phyloP scores from a whole-genome alignment of 37 sponge, comb jelly and placozoan species.

The Amphimedon queenslandica region DNA sequence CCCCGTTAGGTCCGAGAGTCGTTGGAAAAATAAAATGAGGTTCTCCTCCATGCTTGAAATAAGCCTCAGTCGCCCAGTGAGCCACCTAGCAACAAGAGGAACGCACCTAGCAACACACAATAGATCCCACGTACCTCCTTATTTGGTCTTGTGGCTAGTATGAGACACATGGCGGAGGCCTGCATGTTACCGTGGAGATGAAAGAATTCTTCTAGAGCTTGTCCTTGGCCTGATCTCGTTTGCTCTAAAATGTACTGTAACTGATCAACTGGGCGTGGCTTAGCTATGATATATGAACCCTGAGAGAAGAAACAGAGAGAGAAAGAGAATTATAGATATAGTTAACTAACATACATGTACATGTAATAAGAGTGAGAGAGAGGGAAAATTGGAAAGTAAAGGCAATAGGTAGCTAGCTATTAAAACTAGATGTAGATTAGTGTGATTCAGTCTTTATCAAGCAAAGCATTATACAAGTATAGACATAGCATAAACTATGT shows the following conservation, averaged over 20 bases:
- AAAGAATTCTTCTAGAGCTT: conserved; percentile 77
- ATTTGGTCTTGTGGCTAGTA: conserved; percentile 70
- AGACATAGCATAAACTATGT: no score
- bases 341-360: neutral
- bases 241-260: conserved; percentile 63
- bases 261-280: conserved; percentile 90
- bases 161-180: conserved; percentile 89
- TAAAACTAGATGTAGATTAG: no score
- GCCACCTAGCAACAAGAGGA: conserved; percentile 37
- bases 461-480: no score
- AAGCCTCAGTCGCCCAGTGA: conserved; percentile 70
- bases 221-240: conserved; percentile 33
- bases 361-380: neutral
- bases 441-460: no score
- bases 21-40: conserved; percentile 71
- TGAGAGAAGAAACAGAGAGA: conserved; percentile 14
- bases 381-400: neutral
- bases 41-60: conserved; percentile 94
- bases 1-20: conserved; percentile 6
- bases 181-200: conserved; percentile 71
- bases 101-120: neutral
- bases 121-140: conserved; percentile 38
- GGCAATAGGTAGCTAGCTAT: neutral
- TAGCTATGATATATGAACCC: conserved; percentile 62
- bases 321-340: neutral